Evolutionary conservation across 2,113 vertebrate genomes (phyloP).

Genomic region (Hippocampus barbouri): DNA sequence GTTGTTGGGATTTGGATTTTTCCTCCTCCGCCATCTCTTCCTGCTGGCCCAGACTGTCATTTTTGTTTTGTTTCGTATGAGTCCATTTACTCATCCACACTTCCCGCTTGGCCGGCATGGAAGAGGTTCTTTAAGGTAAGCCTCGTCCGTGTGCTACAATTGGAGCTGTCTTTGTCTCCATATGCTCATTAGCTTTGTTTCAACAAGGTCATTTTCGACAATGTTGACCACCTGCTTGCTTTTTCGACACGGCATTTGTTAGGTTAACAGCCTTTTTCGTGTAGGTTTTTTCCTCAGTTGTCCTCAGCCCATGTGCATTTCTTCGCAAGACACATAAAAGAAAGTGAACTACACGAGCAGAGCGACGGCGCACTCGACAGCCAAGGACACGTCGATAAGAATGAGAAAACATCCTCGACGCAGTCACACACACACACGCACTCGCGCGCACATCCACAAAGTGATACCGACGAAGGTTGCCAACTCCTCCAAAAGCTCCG

Average conservation of each 20-base stretch:
- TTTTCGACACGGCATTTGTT: neutral
- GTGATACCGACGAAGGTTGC: constrained; percentile 60
- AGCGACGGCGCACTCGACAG: constrained; percentile 42
- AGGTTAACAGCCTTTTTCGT: neutral
- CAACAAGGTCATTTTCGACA: neutral
- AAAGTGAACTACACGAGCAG: constrained; percentile 54
- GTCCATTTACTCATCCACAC: constrained; percentile 47
- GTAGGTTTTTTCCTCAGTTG: constrained; percentile 11
- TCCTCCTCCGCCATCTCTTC: constrained; percentile 49
- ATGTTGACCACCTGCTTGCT: constrained; percentile 1
- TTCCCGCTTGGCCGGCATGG: constrained; percentile 56
- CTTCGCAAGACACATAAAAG: constrained; percentile 47
- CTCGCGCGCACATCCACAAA: constrained; percentile 40
- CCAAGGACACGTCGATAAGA: constrained; percentile 66
- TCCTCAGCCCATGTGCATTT: constrained; percentile 22
- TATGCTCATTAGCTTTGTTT: neutral
- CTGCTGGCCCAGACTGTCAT: constrained; percentile 64
- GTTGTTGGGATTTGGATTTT: constrained; percentile 55
- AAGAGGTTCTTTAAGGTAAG: constrained; percentile 64
- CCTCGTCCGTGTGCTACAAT: constrained; percentile 16
- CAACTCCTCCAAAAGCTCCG: constrained; percentile 67
- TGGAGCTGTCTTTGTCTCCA: constrained; percentile 28
- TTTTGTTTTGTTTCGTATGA: constrained; percentile 55
- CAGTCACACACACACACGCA: constrained; percentile 16
- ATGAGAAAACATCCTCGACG: constrained; percentile 60